These are phyloP conservation scores for Diloba caeruleocephala DNA, from an alignment of 2,888 invertebrate genomes.

Conservation along the genomic window DNA sequence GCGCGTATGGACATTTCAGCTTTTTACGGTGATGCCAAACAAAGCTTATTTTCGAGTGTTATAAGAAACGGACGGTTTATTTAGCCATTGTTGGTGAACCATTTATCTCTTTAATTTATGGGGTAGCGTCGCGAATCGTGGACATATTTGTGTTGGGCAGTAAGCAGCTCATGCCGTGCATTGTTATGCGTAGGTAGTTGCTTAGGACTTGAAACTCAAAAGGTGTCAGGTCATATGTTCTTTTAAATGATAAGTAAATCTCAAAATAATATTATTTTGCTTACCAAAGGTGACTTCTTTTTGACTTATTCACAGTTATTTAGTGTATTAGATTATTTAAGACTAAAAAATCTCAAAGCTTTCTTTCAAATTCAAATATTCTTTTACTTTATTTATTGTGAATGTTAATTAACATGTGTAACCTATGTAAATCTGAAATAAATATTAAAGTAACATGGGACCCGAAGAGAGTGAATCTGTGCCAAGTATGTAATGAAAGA, in stretches of 20 bases:
- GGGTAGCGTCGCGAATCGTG: slow-evolving; percentile 80
- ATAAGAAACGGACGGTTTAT: slow-evolving; percentile 84
- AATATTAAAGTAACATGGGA: neutral
- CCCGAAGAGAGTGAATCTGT: neutral
- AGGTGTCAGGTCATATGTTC: slow-evolving; percentile 1
- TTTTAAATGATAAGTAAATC: no score
- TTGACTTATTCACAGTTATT: slow-evolving; percentile 14
- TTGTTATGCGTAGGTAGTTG: slow-evolving; percentile 62
- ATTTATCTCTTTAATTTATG: slow-evolving; percentile 88
- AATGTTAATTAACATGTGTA: slow-evolving; percentile 10
- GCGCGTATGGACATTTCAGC: slow-evolving; percentile 76
- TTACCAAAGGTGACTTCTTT: slow-evolving; percentile 7
- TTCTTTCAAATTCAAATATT: slow-evolving; percentile 3
- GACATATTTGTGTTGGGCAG: slow-evolving; percentile 79
- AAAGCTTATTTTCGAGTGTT: slow-evolving; percentile 82
- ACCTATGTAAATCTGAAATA: neutral
- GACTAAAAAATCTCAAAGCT: slow-evolving; percentile 10
- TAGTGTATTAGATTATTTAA: slow-evolving; percentile 18
- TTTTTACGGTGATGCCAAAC: slow-evolving; percentile 79
- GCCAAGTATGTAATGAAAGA: neutral
- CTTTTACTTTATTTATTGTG: slow-evolving; percentile 10
- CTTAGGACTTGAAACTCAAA: slow-evolving; percentile 34
- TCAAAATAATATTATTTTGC: neutral
- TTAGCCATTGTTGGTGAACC: slow-evolving; percentile 85
- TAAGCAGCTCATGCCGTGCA: slow-evolving; percentile 64